Base-by-base conservation (phyloP, 2,113 vertebrate species). In the Stictonetta naevosa region DNA sequence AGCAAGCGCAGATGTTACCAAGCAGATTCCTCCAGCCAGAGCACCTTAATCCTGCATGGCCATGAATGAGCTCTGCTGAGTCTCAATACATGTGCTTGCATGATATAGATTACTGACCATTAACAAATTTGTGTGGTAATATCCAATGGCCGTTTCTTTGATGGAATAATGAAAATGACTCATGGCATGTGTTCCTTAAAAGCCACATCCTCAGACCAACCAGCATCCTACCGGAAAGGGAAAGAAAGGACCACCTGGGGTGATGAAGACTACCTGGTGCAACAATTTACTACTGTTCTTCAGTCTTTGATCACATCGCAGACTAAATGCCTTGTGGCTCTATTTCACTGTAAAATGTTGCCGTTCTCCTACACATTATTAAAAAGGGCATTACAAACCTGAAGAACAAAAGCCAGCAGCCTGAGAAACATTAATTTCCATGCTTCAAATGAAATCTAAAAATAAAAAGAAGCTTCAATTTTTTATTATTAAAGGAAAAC, bases 341-440 rank as follows among this genome's bases (percentile, higher is more conserved):
- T 31, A 3, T 6, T 25, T 60, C 62, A 48, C 64, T 22, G 11
- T n/a, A 75, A 71, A 88, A 92, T 3, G 4, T 14, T 76, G 59
- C 33, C 60, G 31, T 81, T 78, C 46, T 8, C 38, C 17, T 19
- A 6, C 1, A 4, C 25, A 18, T 53, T 48, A 91, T 79, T 69
- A 58, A 20, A 62, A 80, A 78, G n/a, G 34, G 26, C n/a, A 82
- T 20, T 40, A 52, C 73, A 90, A 93, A 68, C 6, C 21, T 34
- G 31, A 84, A 86, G 77, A 89, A 92, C 4, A 40, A 82, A 86
- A 72, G 66, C 19, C 42, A 93, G 18, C 0, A 1, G 48, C 42
- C 69, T 84, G 40, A 86, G 36, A 95, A 93, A 82, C 53, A 79
- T 74, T 96, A 83, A 80, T 68, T 90, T 68, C 71, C 58, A 78